Evolutionary conservation across 2,888 invertebrate species (phyloP).

Genomic region (Podotricha telesiphe): DNA sequence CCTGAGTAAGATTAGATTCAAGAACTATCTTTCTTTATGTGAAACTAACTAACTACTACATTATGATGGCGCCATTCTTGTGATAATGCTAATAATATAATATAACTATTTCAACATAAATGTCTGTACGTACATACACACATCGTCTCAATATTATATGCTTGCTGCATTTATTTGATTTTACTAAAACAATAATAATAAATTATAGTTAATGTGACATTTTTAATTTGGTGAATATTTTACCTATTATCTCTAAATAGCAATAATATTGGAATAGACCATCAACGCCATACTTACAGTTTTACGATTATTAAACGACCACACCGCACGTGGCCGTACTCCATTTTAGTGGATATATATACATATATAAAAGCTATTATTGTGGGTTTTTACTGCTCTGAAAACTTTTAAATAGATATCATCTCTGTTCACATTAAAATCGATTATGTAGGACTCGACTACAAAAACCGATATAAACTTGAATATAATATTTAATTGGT

Average conservation of each 20-base stretch:
- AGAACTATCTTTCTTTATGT: no score
- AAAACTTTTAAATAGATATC: constrained; percentile 20
- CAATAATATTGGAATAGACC: constrained; percentile 34
- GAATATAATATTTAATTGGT: neutral
- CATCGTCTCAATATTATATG: neutral
- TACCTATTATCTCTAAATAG: constrained; percentile 36
- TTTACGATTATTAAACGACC: constrained; percentile 38
- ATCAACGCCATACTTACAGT: constrained; percentile 35
- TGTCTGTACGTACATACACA: neutral
- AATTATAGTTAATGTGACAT: constrained; percentile 9
- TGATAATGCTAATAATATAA: neutral
- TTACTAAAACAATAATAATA: constrained; percentile 12
- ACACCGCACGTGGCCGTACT: constrained; percentile 29
- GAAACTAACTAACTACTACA: no score
- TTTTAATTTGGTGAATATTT: constrained; percentile 32
- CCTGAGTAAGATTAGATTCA: no score
- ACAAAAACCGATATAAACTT: neutral
- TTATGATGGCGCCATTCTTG: neutral
- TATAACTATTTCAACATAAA: no score
- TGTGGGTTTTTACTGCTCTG: constrained; percentile 22
- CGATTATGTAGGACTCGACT: constrained; percentile 1
- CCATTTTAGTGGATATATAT: constrained; percentile 25
- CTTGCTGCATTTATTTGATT: neutral
- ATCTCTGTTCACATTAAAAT: constrained; percentile 21
- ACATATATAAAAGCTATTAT: constrained; percentile 25